These are phyloP conservation scores for Pygoscelis adeliae DNA, from an alignment of 2,113 vertebrate genomes.

Conservation along the genomic window DNA sequence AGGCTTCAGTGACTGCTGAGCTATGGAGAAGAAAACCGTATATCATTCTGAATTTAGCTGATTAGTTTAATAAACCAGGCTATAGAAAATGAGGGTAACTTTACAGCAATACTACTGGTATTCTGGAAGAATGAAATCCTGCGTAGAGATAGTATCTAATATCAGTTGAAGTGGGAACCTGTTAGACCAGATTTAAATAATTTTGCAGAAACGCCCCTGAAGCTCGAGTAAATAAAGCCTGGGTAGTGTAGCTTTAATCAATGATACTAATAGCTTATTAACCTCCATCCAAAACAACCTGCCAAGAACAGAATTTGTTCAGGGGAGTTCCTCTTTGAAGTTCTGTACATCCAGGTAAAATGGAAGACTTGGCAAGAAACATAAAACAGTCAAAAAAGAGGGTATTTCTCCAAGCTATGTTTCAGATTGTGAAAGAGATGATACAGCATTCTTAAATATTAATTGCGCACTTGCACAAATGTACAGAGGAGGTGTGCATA, in stretches of 20 bases:
- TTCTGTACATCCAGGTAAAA: not conserved
- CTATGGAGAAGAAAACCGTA: not conserved
- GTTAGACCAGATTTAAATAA: not conserved
- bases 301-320: not conserved
- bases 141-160: not conserved
- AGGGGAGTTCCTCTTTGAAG: not conserved
- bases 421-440: not conserved
- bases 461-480: not conserved
- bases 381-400: not conserved
- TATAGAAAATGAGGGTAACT: not conserved
- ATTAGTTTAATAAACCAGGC: not conserved
- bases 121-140: not conserved
- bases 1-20: not conserved
- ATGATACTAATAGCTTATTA: not conserved
- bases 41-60: not conserved
- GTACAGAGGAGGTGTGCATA: not conserved
- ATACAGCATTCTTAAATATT: not conserved
- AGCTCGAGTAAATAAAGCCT: not conserved
- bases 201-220: not conserved
- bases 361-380: not conserved
- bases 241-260: not conserved
- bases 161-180: not conserved
- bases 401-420: not conserved
- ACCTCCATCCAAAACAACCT: not conserved
- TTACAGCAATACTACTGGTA: not conserved